Evolutionary conservation across 64 coral and sea anemone species (phyloP), one percentile per base, ranked within the genome.

Genomic region (Stylophora pistillata): DNA sequence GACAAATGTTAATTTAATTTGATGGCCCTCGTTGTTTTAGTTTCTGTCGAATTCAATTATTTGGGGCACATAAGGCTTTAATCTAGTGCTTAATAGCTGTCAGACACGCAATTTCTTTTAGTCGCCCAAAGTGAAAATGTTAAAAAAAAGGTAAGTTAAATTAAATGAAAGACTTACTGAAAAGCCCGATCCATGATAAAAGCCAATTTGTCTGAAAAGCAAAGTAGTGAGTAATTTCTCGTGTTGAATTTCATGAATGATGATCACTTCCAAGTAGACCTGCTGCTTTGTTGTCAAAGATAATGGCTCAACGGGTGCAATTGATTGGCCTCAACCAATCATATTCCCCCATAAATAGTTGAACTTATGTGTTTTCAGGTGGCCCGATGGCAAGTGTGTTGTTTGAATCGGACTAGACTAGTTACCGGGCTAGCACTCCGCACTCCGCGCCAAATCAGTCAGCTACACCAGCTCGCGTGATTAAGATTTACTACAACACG

Each of bases 281-380:
- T 90, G 78, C 80, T 83, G 78, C 72, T 84, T 63, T 82, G 80
- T 90, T 90, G 79, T 90, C 78, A 84, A 33, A 71, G 78, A 89
- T 79, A 89, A 65, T 79, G 80, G 78, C 72, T 61, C 89, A 82
- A 80, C 79, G 89, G 89, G 89, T 90, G 80, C 89, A 84, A 90
- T 82, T 90, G 89, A 90, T 74, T 73, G 16, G 78, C 28, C 18
- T 84, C 47, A 83, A 56, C 89, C 89, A 90, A 90, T 90, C 89
- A 90, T 28, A 74, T 60, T 4, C 11, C 64, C 10, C 55, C 30
- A 90, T 74, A 83, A 83, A 90, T 82, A 27, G 78, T 75, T 90
- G 89, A 82, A 80, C 80, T 90, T 82, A 26, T 61, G 26, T 61
- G 29, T 82, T 90, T 83, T 90, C 89, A 90, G 89, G 89, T 90